Evolutionary conservation across 53 echinoderm and acorn worm genomes (phyloP).

Genomic region (Apostichopus leukothele): DNA sequence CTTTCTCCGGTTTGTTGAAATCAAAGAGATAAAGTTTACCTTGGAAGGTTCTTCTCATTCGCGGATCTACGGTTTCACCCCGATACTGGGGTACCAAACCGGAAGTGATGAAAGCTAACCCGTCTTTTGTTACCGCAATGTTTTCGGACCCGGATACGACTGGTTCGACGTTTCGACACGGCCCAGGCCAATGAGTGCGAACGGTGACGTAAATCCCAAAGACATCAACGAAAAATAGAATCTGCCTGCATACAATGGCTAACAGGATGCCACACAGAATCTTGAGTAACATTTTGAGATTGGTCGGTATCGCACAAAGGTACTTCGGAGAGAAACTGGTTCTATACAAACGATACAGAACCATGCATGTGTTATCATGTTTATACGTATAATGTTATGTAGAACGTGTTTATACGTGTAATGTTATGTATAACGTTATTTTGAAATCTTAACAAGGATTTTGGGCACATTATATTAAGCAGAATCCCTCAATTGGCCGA

Average conservation of each 20-base stretch:
- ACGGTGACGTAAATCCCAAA: background rate
- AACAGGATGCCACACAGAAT: background rate
- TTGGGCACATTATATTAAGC: no score
- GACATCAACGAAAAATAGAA: constrained; percentile 25
- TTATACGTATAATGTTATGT: no score
- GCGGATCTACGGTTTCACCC: constrained; percentile 26
- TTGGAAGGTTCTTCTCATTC: constrained; percentile 17
- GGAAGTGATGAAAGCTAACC: constrained; percentile 41
- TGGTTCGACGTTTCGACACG: constrained; percentile 29
- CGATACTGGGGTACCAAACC: constrained; percentile 19
- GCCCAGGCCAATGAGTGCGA: constrained; percentile 46
- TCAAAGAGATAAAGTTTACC: constrained; percentile 32
- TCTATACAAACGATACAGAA: background rate
- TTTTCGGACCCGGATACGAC: constrained; percentile 28
- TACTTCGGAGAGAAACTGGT: background rate
- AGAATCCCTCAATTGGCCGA: no score
- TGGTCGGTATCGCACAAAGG: background rate
- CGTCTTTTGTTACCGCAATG: constrained; percentile 14
- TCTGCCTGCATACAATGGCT: background rate
- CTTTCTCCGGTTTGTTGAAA: constrained; percentile 20
- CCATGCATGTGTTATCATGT: background rate
- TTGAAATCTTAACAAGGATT: no score
- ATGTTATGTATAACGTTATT: no score
- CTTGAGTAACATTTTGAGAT: constrained; percentile 8
- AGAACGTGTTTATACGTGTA: no score